Percentiles rank a stretch among this genome's conserved stretches.
phyloP scores from a whole-genome alignment of 2,113 vertebrate genomes.

The Myiopsitta monachus region DNA sequence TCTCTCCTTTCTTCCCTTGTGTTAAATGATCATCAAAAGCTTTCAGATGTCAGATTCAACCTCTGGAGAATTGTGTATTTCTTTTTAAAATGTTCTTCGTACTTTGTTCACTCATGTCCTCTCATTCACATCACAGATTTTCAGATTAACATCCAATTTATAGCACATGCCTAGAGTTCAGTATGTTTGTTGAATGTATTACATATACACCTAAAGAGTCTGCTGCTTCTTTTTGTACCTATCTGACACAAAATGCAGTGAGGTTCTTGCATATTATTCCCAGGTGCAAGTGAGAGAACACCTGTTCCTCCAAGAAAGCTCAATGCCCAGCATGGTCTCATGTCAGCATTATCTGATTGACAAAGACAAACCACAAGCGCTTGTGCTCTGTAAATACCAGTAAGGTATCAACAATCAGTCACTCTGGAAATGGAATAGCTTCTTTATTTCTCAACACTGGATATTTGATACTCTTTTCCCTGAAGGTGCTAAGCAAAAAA shows the following conservation, averaged over 20 bases:
- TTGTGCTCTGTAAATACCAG: neutral
- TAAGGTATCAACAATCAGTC: neutral
- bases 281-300: neutral
- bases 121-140: neutral
- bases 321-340: neutral
- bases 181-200: neutral
- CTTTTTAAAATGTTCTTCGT: neutral
- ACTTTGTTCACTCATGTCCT: neutral
- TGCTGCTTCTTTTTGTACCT: neutral
- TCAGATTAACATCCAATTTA: neutral
- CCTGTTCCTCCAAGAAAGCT: neutral
- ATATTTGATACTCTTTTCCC: slow-evolving; percentile 80
- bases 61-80: neutral
- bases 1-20: neutral
- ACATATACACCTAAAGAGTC: neutral
- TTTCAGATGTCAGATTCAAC: neutral
- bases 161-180: neutral
- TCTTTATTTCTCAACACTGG: slow-evolving; percentile 83
- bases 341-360: neutral
- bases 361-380: neutral
- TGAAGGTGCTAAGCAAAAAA: slow-evolving; percentile 85
- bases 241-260: neutral
- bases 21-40: neutral
- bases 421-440: slow-evolving; percentile 57
- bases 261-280: neutral